A percentile compares a stretch with the other conserved stretches of the same genome.
Evolutionary conservation across 2,113 vertebrate genomes (phyloP).

Genomic region (Ramphastos sulfuratus): DNA sequence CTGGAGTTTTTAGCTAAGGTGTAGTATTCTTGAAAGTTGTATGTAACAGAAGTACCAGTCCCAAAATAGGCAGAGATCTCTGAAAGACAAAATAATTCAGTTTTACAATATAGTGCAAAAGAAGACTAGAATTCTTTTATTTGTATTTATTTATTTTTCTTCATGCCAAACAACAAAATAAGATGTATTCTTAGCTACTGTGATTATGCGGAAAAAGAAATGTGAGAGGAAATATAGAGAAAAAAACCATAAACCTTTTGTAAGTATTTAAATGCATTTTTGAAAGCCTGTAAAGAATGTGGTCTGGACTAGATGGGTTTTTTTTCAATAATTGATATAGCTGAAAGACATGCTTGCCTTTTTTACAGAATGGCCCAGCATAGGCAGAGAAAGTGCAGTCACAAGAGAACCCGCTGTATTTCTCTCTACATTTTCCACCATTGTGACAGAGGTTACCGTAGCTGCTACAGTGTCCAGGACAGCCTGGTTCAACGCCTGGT

Average conservation of each 20-base stretch:
- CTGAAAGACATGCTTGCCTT: constrained; percentile 74
- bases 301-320: neutral
- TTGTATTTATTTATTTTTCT: too few relatives aligned
- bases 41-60: constrained; percentile 81
- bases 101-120: neutral
- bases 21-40: constrained; percentile 89
- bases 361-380: constrained; percentile 86
- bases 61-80: constrained; percentile 90
- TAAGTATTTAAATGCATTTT: neutral
- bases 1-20: constrained; percentile 83
- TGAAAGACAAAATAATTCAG: constrained; percentile 66
- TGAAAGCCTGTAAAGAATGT: neutral
- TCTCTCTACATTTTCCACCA: constrained; percentile 85
- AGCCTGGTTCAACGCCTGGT: constrained; percentile 88
- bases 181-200: neutral
- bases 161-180: neutral
- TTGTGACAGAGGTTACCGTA: constrained; percentile 90
- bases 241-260: neutral
- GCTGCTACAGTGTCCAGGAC: constrained; percentile 92
- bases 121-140: neutral
- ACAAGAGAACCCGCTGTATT: constrained; percentile 85
- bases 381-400: constrained; percentile 87
- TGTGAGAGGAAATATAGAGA: neutral
- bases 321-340: neutral
- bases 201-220: neutral